Conservation (phyloP, 2,888 invertebrate species). For the Geotrupes spiniger region DNA sequence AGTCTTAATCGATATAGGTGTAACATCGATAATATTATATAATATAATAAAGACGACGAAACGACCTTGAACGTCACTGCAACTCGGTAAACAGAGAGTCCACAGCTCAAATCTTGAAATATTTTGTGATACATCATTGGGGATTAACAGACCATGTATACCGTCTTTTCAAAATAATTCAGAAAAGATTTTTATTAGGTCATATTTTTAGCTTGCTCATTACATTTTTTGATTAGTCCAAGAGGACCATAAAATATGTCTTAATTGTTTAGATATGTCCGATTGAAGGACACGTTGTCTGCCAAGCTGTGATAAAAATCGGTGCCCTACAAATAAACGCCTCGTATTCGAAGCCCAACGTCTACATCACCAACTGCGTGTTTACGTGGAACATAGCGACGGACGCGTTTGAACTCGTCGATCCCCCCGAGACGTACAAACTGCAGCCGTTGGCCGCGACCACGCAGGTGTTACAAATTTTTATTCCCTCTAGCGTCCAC, state of each 20-base stretch:
- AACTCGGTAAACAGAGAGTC: too few species aligned
- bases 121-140: too few species aligned
- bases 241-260: background rate
- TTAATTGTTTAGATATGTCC: conserved; percentile 46
- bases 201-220: too few species aligned
- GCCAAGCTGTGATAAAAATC: conserved; percentile 49
- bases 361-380: conserved; percentile 43
- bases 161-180: too few species aligned
- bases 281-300: conserved; percentile 47
- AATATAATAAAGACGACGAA: too few species aligned
- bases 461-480: conserved; percentile 32
- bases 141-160: too few species aligned
- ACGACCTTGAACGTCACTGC: too few species aligned
- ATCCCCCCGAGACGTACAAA: conserved; percentile 38
- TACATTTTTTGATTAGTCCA: background rate
- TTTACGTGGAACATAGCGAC: conserved; percentile 48
- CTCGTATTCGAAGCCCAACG: conserved; percentile 38
- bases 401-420: conserved; percentile 45
- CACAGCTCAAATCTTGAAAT: too few species aligned
- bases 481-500: conserved; percentile 34
- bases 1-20: too few species aligned
- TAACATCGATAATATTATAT: too few species aligned
- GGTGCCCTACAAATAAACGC: conserved; percentile 41
- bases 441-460: conserved; percentile 36
- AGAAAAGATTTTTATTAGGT: too few species aligned